These are phyloP conservation scores for Galago senegalensis DNA, from an alignment of 2,797 vertebrate species.

Conservation along the genomic window DNA sequence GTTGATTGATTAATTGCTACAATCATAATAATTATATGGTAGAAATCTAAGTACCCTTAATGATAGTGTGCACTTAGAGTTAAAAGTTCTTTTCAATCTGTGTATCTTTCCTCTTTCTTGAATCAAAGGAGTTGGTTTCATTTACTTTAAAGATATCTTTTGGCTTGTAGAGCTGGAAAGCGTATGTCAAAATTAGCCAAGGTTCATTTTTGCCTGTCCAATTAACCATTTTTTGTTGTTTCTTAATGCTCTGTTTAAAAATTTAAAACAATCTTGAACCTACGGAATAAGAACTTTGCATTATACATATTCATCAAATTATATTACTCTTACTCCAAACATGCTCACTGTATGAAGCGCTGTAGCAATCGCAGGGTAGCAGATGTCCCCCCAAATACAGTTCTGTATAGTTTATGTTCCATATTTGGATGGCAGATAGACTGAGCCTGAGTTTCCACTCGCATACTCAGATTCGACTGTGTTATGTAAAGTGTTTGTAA, in stretches of 20 bases:
- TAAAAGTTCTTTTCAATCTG: constrained; percentile 88
- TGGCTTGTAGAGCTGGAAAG: constrained; percentile 25
- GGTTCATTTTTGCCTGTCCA: constrained; percentile 44
- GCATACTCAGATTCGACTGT: background rate
- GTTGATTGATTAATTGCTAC: constrained; percentile 92
- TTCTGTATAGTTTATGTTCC: constrained; percentile 13
- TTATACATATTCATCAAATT: constrained; percentile 14
- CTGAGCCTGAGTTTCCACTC: background rate
- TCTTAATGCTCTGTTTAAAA: constrained; percentile 51
- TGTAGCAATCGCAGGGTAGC: background rate
- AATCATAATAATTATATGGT: constrained; percentile 92
- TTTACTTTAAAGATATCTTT: constrained; percentile 71
- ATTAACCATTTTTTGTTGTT: constrained; percentile 39
- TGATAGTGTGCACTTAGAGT: constrained; percentile 89
- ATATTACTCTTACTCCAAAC: background rate
- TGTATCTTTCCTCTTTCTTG: constrained; percentile 88
- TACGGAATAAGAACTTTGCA: constrained; percentile 2
- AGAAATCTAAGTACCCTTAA: constrained; percentile 90
- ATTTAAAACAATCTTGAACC: background rate
- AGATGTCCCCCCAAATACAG: background rate
- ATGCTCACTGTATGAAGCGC: background rate
- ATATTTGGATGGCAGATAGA: background rate
- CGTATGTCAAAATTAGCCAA: constrained; percentile 60
- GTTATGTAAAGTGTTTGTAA: background rate
- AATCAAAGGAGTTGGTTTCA: constrained; percentile 80